Conservation (phyloP, 92 coral and sea anemone genomes). For the Zoanthus sansibaricus region DNA sequence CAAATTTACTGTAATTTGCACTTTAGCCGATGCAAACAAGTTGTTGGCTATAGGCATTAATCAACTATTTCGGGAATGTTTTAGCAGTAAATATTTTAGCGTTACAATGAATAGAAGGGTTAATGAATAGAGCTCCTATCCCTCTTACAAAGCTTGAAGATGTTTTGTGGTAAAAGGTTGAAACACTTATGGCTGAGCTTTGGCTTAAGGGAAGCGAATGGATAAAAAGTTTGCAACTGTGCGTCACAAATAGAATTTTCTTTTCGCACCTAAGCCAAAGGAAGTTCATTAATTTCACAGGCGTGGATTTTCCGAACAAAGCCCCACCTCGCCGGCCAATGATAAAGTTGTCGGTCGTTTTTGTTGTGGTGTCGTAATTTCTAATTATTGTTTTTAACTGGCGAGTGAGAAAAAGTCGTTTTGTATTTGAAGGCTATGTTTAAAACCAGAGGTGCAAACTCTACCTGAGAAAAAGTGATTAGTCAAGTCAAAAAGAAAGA, state of each 20-base stretch:
- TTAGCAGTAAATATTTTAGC: background rate
- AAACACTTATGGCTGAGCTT: background rate
- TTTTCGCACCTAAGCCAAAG: slow-evolving; percentile 37
- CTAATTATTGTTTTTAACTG: slow-evolving; percentile 37
- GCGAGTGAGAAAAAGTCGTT: slow-evolving; percentile 3
- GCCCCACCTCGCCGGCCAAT: slow-evolving; percentile 37
- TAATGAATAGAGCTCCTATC: background rate
- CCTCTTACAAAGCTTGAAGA: background rate
- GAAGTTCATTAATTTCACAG: slow-evolving; percentile 38
- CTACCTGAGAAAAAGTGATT: slow-evolving; percentile 7
- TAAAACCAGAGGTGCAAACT: slow-evolving; percentile 13
- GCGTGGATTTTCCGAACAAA: slow-evolving; percentile 40
- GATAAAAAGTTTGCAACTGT: background rate
- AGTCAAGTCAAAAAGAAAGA: slow-evolving; percentile 3
- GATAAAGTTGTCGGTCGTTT: slow-evolving; percentile 32
- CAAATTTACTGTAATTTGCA: slow-evolving; percentile 23
- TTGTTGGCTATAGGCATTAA: slow-evolving; percentile 39
- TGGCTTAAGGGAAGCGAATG: background rate
- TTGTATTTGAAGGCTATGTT: slow-evolving; percentile 2
- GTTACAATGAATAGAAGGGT: background rate
- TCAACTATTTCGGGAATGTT: slow-evolving; percentile 30
- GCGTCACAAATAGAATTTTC: slow-evolving; percentile 2
- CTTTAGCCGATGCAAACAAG: slow-evolving; percentile 42
- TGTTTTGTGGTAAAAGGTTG: background rate
- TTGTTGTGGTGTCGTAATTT: slow-evolving; percentile 34